Percentiles rank a stretch among this genome's conserved stretches.
These are phyloP conservation scores for Ciconia boyciana DNA, from an alignment of 2,113 vertebrate species.

Conservation along the genomic window DNA sequence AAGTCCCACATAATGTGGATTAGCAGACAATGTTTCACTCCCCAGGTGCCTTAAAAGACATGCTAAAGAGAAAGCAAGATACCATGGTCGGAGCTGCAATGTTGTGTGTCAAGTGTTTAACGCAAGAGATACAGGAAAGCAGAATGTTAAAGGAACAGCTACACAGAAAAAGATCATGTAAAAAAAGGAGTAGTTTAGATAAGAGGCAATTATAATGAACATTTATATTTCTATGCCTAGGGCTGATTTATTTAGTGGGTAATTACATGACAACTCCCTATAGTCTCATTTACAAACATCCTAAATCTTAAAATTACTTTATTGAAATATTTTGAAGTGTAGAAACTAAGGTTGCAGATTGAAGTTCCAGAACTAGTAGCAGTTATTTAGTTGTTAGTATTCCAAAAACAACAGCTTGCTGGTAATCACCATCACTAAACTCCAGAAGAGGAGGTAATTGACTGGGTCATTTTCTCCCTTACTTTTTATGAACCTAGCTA, in stretches of 20 bases:
- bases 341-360: neutral
- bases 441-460: neutral
- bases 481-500: neutral
- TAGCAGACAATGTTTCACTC: neutral
- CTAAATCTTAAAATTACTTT: neutral
- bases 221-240: neutral
- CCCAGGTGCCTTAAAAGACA: neutral
- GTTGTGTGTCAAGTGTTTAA: neutral
- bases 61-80: neutral
- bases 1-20: neutral
- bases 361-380: neutral
- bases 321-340: neutral
- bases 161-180: neutral
- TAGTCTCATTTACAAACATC: neutral
- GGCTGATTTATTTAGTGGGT: neutral
- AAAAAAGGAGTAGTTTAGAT: neutral
- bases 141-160: conserved; percentile 1
- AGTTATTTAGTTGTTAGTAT: neutral
- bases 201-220: neutral
- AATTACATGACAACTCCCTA: neutral
- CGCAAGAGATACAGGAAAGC: neutral
- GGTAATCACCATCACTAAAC: neutral
- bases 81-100: neutral
- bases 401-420: neutral
- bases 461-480: neutral